Percentiles rank a stretch among this genome's conserved stretches.
phyloP scores from a whole-genome alignment of 2,888 invertebrate genomes.

The Pegoplata infirma region DNA sequence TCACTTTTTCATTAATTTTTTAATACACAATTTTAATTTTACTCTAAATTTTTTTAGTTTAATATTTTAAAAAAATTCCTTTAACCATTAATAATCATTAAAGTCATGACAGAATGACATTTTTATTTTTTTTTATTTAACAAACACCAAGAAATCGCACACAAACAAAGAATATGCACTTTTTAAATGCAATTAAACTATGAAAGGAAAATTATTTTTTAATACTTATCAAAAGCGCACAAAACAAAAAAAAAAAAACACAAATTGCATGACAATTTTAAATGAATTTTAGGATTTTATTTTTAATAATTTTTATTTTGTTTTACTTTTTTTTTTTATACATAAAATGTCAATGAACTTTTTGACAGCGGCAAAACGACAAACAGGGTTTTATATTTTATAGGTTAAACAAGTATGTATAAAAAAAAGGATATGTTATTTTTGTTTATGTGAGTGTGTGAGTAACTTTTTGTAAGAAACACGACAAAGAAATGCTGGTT shows the following conservation, averaged over 20 bases:
- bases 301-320: not conserved
- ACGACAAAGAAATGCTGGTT: not conserved
- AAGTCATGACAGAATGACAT: slow-evolving; percentile 18
- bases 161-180: slow-evolving; percentile 13
- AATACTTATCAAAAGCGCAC: slow-evolving; percentile 13
- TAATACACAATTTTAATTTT: no score
- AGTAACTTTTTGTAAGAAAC: not conserved
- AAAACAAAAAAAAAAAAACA: not conserved
- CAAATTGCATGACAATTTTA: slow-evolving; percentile 37
- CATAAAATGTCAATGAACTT: slow-evolving; percentile 25
- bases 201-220: not conserved
- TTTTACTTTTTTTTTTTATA: not conserved
- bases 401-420: slow-evolving; percentile 12
- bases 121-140: not conserved
- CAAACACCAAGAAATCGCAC: not conserved
- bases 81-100: slow-evolving; percentile 23
- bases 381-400: not conserved
- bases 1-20: not conserved
- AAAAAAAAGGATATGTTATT: not conserved
- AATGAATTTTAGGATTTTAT: slow-evolving; percentile 21
- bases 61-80: not conserved
- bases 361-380: not conserved
- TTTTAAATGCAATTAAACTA: slow-evolving; percentile 28
- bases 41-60: not conserved
- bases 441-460: no score